phyloP scores from a whole-genome alignment of 2,797 vertebrate species.

The Lepus oiostolus region DNA sequence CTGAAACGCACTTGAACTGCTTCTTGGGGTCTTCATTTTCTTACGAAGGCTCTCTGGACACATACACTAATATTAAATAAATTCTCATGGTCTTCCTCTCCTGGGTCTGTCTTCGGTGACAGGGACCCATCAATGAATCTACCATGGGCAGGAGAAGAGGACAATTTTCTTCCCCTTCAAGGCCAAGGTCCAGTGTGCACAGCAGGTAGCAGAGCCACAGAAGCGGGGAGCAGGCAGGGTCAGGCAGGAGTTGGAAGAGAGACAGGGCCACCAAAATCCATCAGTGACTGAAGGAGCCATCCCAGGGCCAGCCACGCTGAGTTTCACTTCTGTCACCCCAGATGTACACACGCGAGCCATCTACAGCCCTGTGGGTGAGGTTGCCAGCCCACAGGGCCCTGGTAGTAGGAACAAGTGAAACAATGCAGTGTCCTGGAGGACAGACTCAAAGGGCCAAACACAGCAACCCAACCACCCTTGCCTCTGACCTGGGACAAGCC shows the following conservation, averaged over 20 bases:
- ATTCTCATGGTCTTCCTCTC: background rate
- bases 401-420: background rate
- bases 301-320: background rate
- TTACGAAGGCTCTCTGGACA: background rate
- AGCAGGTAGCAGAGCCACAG: too few relatives aligned
- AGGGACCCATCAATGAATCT: background rate
- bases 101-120: background rate
- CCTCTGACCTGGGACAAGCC: background rate
- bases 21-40: background rate
- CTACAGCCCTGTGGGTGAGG: background rate
- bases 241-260: background rate
- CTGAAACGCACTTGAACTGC: background rate
- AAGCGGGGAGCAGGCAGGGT: background rate
- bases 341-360: background rate
- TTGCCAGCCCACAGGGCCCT: background rate
- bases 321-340: background rate
- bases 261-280: background rate
- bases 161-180: background rate
- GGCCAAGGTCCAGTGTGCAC: too few relatives aligned
- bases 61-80: background rate
- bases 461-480: too few relatives aligned
- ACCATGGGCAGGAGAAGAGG: background rate
- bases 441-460: background rate
- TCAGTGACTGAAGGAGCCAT: background rate
- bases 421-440: rapidly evolving